Base-by-base conservation (phyloP, 2,888 invertebrate genomes). In the Venusia cambrica region DNA sequence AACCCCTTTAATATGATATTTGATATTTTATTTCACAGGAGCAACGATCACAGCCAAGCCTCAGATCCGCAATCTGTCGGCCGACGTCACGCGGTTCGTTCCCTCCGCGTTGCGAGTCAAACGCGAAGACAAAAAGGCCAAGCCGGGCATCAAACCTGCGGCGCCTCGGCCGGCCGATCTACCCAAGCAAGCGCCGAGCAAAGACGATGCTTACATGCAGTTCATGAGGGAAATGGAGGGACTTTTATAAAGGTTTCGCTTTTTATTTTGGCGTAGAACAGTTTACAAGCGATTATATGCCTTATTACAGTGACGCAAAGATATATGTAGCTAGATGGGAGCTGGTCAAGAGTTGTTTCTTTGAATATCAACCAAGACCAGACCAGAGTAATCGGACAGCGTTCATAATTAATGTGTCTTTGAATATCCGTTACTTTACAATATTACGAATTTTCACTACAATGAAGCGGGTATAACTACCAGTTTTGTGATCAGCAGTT, bases 161-260 rank as follows among this genome's bases (percentile, higher is more conserved):
- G 73, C 90, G 7, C 73, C 89, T 6, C 80, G 90, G 42, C 88
- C 88, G 18, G 81, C 87, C 1, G 89, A 89, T 19, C 51, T 78
- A 6, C 80, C 83, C 1, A 87, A 88, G 37, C 87, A 83, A 41
- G 72, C 66, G 2, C 90, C 90, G 0, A 97, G 95, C 37, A 99
- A 98, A 73, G 99, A 99, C 69, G 99, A 99, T 69, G 99, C 98
- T 5, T 99, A 99, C 64, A 94, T 97, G 89, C 96, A 97, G 74
- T 99, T 99, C 72, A 98, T 99, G 98, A 94, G 94, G 72, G 99
- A 99, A 87, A 97, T 99, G 97, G 94, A 97, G 68, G 97, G 95
- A 27, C 85, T 99, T 12, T 88, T 99, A 69, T 97, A 91, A n/a
- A 48, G 41, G 18, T 34, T 33, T 30, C 30, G 34, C 17, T 25